A percentile compares a stretch with the other conserved stretches of the same genome.
These are phyloP conservation scores for Notocelia uddmanniana DNA, from an alignment of 2,888 invertebrate genomes.

Conservation along the genomic window DNA sequence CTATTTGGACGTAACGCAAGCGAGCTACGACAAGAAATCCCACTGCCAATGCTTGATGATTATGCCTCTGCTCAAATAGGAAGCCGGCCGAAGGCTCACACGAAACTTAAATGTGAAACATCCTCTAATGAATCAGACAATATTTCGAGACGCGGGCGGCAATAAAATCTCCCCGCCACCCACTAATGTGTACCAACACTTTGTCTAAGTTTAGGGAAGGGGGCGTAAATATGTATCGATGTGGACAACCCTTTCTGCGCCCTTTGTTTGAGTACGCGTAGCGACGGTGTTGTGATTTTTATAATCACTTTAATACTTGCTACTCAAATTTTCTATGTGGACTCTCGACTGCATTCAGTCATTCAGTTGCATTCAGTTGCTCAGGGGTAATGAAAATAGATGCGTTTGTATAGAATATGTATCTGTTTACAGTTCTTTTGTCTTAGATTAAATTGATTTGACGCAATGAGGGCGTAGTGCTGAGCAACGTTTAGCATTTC, in stretches of 20 bases:
- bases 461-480: too few relatives aligned
- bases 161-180: conserved; percentile 80
- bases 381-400: neutral
- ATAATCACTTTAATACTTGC: conserved; percentile 15
- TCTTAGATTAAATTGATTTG: too few relatives aligned
- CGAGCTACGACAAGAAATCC: neutral
- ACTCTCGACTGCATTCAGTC: too few relatives aligned
- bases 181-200: conserved; percentile 82
- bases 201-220: conserved; percentile 79
- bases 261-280: conserved; percentile 34
- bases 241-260: conserved; percentile 58
- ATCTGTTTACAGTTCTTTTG: too few relatives aligned
- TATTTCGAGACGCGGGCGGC: conserved; percentile 84
- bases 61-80: conserved; percentile 60
- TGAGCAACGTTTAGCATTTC: too few relatives aligned
- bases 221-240: conserved; percentile 82
- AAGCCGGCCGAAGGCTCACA: conserved; percentile 73
- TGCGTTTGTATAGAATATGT: neutral
- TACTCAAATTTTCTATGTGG: neutral
- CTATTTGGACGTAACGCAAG: neutral
- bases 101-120: conserved; percentile 85
- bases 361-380: too few relatives aligned
- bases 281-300: conserved; percentile 28
- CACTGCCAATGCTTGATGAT: conserved; percentile 36
- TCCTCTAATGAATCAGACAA: conserved; percentile 86